Base-by-base conservation (phyloP, 2,797 vertebrate species). In the Oreochromis grahami region DNA sequence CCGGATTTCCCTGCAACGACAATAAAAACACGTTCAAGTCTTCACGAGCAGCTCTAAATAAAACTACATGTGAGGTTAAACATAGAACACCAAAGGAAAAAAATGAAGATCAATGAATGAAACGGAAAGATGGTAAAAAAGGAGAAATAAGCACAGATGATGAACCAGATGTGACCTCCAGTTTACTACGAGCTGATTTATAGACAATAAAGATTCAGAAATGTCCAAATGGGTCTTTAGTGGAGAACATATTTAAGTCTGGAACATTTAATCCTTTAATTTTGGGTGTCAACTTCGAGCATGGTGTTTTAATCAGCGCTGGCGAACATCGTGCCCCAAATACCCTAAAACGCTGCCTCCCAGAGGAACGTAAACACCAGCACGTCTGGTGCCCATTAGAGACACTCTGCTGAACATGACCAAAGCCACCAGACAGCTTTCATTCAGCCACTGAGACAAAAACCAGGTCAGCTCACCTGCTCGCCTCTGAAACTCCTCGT, bases 401-500 rank as follows among this genome's bases (percentile, higher is more conserved):
- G 32, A 17, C 13, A 15, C 11, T 78, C 63, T 78, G n/a, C 15
- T 76, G 7, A 52, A 50, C 29, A 9, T 14, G 7, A 43, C 10
- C 6, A 2, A n/a, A 6, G 29, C 29, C 9, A 10, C 56, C 51
- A 11, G 51, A 6, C 51, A 34, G 38, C 26, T 41, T 38, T 51
- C 7, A 3, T 26, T 15, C 60, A 13, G 6, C 17, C 21, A 1
- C 10, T 0, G 11, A 48, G 36, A 36, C 4, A 7, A 26, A 43
- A 52, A 58, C 2, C 21, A 4, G 34, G 10, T 55, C 65, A 15
- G 72, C 77, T 92, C 82, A 94, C 93, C 91, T 83, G 88, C 15
- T 5, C 2, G 70, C 2, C 60, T n/a, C 9, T 43, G 86, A 77
- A 91, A 93, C 13, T 96, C 93, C 86, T 97, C 95, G 68, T 93